A percentile compares a stretch with the other conserved stretches of the same genome.
phyloP scores from a whole-genome alignment of 2,888 invertebrate species.

The Eurytoma adleriae region DNA sequence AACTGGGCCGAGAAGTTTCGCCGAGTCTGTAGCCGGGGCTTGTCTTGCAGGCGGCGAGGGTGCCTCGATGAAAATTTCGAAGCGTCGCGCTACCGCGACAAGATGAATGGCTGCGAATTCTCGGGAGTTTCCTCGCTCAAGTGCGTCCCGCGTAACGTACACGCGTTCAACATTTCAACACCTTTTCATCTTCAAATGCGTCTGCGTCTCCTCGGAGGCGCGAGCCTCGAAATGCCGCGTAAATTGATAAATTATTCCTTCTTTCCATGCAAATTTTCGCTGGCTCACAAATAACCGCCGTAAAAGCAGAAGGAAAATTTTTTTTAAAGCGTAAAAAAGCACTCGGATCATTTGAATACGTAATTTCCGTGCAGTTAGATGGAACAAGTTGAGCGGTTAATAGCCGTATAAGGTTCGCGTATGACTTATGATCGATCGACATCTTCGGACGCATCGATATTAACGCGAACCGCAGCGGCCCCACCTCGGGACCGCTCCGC shows the following conservation, averaged over 20 bases:
- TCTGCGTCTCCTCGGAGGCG: too few species aligned
- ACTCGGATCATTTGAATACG: too few species aligned
- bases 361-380: too few species aligned
- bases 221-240: too few species aligned
- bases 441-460: not conserved
- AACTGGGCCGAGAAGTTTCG: not conserved
- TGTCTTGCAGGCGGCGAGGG: not conserved
- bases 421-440: not conserved
- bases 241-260: too few species aligned
- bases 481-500: not conserved
- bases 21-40: not conserved
- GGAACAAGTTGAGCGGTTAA: not conserved
- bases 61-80: constrained; percentile 23
- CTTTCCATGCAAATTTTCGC: too few species aligned
- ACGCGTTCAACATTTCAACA: not conserved
- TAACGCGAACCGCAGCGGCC: too few species aligned
- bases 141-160: not conserved
- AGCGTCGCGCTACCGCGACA: not conserved
- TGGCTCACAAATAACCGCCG: too few species aligned
- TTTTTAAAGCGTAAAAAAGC: too few species aligned
- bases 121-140: not conserved
- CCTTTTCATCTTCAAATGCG: too few species aligned
- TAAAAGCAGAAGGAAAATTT: too few species aligned
- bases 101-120: not conserved
- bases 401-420: not conserved